A percentile compares a stretch with the other conserved stretches of the same genome.
Conservation (phyloP, 2,888 invertebrate genomes). For the Calameuta pallipes region DNA sequence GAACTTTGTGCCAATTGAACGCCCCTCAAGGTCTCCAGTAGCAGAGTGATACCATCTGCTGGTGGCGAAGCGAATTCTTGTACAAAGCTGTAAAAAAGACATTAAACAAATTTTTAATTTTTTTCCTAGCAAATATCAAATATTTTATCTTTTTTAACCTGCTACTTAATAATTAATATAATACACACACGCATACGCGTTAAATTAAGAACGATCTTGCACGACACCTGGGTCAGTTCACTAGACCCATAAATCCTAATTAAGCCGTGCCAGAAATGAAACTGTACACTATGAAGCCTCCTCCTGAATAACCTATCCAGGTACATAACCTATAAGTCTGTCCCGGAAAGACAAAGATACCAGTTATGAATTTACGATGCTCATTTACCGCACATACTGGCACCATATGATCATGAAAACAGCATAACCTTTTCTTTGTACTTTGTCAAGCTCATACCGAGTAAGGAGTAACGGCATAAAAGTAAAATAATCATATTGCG, state of each 20-base stretch:
- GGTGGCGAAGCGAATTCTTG: slow-evolving; percentile 92
- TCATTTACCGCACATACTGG: neutral
- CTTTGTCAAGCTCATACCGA: neutral
- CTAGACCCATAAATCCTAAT: neutral
- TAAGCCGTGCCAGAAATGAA: neutral
- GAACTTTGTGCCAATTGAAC: slow-evolving; percentile 84
- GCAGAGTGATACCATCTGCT: slow-evolving; percentile 85
- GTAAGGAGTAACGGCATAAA: neutral
- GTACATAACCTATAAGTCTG: neutral
- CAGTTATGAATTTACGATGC: neutral
- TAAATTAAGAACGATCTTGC: neutral
- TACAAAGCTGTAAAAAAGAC: slow-evolving; percentile 78
- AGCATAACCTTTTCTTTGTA: neutral
- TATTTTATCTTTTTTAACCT: neutral
- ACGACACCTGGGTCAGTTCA: neutral
- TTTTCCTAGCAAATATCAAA: neutral
- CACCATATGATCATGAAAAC: neutral
- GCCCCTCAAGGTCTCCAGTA: slow-evolving; percentile 86
- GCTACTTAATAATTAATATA: neutral
- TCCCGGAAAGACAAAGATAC: neutral
- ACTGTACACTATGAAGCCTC: neutral
- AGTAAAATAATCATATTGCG: neutral
- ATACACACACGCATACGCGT: no score
- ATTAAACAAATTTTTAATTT: neutral
- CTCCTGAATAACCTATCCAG: neutral